Evolutionary conservation across 2,797 vertebrate genomes (phyloP).

Genomic region (Sebastes hopkinsi): DNA sequence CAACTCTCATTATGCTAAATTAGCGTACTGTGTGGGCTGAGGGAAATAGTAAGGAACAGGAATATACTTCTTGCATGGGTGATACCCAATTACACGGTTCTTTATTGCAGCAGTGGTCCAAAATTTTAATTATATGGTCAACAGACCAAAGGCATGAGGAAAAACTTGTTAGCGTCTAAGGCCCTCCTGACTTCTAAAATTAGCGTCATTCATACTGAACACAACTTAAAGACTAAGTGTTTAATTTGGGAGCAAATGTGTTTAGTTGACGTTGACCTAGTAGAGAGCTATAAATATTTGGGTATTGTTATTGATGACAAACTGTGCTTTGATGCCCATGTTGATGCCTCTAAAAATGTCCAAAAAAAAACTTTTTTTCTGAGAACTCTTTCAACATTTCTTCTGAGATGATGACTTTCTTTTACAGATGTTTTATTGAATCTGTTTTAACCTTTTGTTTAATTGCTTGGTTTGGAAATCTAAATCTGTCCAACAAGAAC

Average conservation of each 20-base stretch:
- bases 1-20: slow-evolving; percentile 22
- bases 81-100: neutral
- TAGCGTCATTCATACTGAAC: neutral
- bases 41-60: slow-evolving; percentile 2
- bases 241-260: neutral
- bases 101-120: neutral
- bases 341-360: too few relatives aligned
- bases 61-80: neutral
- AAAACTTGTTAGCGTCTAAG: neutral
- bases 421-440: too few relatives aligned
- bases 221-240: neutral
- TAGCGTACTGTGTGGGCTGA: slow-evolving; percentile 6
- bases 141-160: neutral
- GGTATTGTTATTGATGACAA: too few relatives aligned
- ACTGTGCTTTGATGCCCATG: too few relatives aligned
- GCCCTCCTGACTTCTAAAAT: neutral
- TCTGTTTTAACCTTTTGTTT: too few relatives aligned
- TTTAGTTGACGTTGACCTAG: neutral
- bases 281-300: too few relatives aligned
- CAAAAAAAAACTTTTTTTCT: rapidly evolving
- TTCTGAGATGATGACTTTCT: too few relatives aligned
- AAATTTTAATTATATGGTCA: neutral
- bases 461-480: too few relatives aligned
- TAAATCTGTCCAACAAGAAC: too few relatives aligned
- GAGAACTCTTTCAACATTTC: too few relatives aligned